Percentiles rank a stretch among this genome's conserved stretches.
Conservation (phyloP, 1,140 invertebrate genomes). For the Galendromus occidentalis region DNA sequence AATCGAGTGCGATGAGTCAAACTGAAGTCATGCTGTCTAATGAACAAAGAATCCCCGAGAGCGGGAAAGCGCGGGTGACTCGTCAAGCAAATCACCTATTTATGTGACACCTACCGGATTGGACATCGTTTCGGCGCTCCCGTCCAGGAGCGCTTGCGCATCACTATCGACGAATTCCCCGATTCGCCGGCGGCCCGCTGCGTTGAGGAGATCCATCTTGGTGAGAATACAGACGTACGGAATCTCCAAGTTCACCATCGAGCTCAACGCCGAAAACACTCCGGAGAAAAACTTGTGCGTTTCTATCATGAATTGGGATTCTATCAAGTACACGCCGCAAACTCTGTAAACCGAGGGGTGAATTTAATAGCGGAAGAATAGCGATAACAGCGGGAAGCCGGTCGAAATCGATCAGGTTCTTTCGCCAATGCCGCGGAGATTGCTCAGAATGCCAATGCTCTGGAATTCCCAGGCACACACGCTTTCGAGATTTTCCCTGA, state of each 20-base stretch:
- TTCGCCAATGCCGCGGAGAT: too few species aligned
- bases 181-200: slow-evolving; percentile 22
- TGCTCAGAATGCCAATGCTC: too few species aligned
- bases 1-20: too few species aligned
- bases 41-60: background rate
- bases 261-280: slow-evolving; percentile 75
- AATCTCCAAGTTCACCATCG: slow-evolving; percentile 87
- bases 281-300: slow-evolving; percentile 83
- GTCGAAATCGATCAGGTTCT: too few species aligned
- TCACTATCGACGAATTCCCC: slow-evolving; percentile 25
- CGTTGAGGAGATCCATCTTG: slow-evolving; percentile 84
- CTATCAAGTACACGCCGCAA: slow-evolving; percentile 77
- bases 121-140: slow-evolving; percentile 16
- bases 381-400: too few species aligned
- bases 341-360: slow-evolving; percentile 31
- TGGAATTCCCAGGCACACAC: too few species aligned
- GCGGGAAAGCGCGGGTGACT: background rate
- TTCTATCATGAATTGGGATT: slow-evolving; percentile 93
- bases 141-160: slow-evolving; percentile 44
- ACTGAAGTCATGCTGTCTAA: too few species aligned
- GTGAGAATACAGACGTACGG: slow-evolving; percentile 82
- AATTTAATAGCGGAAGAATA: too few species aligned
- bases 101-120: background rate
- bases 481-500: too few species aligned
- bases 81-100: too few species aligned